Evolutionary conservation across 2,113 vertebrate genomes (phyloP), one percentile per base, ranked within the genome.

Genomic region (Cyanocitta stelleri): DNA sequence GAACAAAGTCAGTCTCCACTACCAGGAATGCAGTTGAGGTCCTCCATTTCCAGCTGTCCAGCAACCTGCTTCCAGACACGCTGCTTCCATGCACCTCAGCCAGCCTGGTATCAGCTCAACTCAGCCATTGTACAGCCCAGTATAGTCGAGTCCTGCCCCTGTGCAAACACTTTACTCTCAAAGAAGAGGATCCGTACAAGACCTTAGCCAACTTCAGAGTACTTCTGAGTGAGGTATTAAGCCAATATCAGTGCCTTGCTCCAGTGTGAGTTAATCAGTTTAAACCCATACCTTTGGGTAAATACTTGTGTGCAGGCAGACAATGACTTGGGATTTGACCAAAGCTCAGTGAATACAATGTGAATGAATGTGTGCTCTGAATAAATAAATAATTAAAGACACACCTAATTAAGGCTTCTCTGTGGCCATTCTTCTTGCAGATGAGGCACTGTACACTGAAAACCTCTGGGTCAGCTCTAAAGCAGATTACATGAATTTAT

Each of bases 191-290:
- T 87, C 80, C 1, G 9, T 82, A 94, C 93, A 95, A 92, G 94
- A 87, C 56, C 69, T 93, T 10, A 89, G 73, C 73, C 76, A 92
- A 84, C 89, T 91, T 90, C 93, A 92, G 86, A 87, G 88, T 21
- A 67, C 90, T 97, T 88, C 85, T 92, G 86, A 87, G 85, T 56
- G 64, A 93, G 93, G 79, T 85, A 75, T 96, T 90, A 88, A 93
- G 93, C 64, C 76, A 78, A 5, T 72, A 89, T 90, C 89, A 68
- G 44, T 69, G 52, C 33, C 93, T 79, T 69, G 66, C 66, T 81
- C 76, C 55, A 54, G 55, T 2, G 24, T 85, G 86, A 92, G 93
- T 91, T 94, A 94, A 95, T 96, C 83, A 90, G 92, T 78, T 93
- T 90, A 94, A 93, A 89, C 48, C 76, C 64, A 64, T 85, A 84